These are phyloP conservation scores for Penaeus indicus DNA, from an alignment of 1,140 invertebrate genomes.

Conservation along the genomic window DNA sequence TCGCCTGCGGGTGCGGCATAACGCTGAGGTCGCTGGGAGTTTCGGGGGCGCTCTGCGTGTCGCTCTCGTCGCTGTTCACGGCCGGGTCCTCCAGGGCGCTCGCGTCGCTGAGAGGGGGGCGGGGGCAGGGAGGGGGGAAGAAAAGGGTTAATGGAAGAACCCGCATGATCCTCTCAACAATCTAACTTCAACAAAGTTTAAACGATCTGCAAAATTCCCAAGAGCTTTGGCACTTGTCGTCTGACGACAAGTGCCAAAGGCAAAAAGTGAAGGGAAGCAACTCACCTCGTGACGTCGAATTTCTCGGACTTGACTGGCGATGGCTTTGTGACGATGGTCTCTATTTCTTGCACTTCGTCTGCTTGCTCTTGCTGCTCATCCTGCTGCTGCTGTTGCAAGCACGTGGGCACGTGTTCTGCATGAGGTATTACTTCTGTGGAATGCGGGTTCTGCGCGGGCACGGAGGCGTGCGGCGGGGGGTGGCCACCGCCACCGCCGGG, in stretches of 20 bases:
- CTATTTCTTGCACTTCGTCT: conserved; percentile 31
- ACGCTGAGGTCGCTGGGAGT: conserved; percentile 28
- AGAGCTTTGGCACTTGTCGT: not conserved
- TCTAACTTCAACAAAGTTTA: no score
- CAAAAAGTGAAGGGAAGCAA: not conserved
- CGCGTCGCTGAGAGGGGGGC: conserved; percentile 32
- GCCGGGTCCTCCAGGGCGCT: conserved; percentile 38
- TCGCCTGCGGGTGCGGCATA: not conserved
- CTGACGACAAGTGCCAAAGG: not conserved
- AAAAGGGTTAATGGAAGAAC: not conserved
- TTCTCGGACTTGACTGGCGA: conserved; percentile 46
- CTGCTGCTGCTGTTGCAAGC: conserved; percentile 16
- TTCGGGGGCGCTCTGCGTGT: conserved; percentile 56
- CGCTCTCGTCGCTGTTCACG: conserved; percentile 55
- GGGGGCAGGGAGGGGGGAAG: not conserved
- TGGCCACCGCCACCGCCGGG: not conserved
- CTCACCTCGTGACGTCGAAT: conserved; percentile 46
- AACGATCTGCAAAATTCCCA: no score
- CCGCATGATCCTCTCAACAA: no score
- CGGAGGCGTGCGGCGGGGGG: conserved; percentile 28
- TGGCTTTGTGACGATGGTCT: not conserved
- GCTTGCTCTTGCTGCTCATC: conserved; percentile 41
- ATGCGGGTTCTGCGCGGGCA: conserved; percentile 41
- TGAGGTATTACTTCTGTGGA: conserved; percentile 18
- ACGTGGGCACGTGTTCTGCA: conserved; percentile 1